These are phyloP conservation scores for Aurelia aurita complex sp. Pacific DNA, from an alignment of 30 jellyfish, hydroid and myxozoan genomes.

Conservation along the genomic window DNA sequence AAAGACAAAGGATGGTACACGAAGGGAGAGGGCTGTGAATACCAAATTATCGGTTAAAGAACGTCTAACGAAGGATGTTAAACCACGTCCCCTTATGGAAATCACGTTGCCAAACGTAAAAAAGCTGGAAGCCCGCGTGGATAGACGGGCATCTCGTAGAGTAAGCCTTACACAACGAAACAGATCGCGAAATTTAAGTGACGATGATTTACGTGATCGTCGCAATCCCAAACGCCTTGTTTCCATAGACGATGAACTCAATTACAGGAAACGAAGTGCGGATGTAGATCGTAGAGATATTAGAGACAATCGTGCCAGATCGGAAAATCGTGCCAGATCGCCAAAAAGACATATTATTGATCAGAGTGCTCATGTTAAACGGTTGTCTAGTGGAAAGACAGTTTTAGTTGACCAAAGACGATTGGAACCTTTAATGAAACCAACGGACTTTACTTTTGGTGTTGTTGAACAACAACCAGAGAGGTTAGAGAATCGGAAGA, in stretches of 20 bases:
- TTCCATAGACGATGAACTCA: neutral
- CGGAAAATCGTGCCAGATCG: neutral
- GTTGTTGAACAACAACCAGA: constrained; percentile 26
- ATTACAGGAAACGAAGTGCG: neutral
- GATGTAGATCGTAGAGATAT: neutral
- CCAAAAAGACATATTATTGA: neutral
- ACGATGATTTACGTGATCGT: neutral
- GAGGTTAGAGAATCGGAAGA: constrained; percentile 8
- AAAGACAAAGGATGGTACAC: neutral
- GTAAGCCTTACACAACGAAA: constrained; percentile 27
- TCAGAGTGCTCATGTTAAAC: constrained; percentile 1
- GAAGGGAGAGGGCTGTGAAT: neutral
- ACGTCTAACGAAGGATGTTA: neutral
- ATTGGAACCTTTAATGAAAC: constrained; percentile 39
- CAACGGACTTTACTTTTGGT: constrained; percentile 12
- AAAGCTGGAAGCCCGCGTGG: neutral
- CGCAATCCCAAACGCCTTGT: neutral
- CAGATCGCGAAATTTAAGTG: neutral
- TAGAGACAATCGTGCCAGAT: constrained; percentile 6
- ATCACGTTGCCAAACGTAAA: constrained; percentile 27
- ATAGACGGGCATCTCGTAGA: constrained; percentile 23
- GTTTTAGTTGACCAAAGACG: constrained; percentile 5
- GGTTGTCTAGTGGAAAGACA: constrained; percentile 48
- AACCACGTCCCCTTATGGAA: constrained; percentile 70
- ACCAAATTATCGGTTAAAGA: neutral